A percentile compares a stretch with the other conserved stretches of the same genome.
These are phyloP conservation scores for Zele albiditarsus DNA, from an alignment of 2,888 invertebrate species.

Conservation along the genomic window DNA sequence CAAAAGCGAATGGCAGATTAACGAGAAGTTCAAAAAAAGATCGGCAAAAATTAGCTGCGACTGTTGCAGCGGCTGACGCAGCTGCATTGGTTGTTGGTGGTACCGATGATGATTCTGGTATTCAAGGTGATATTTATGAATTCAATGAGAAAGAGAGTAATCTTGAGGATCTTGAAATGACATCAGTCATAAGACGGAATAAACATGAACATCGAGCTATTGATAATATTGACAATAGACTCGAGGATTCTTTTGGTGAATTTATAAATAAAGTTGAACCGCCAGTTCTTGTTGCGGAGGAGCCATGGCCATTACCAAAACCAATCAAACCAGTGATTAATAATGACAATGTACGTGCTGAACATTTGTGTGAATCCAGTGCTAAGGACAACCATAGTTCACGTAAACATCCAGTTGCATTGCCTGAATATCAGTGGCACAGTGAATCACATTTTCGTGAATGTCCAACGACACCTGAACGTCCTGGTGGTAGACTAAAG, in stretches of 20 bases:
- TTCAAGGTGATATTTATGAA: slow-evolving; percentile 75
- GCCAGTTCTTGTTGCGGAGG: slow-evolving; percentile 60
- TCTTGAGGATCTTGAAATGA: slow-evolving; percentile 62
- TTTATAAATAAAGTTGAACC: slow-evolving; percentile 60
- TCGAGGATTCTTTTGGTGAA: slow-evolving; percentile 56
- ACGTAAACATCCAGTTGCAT: slow-evolving; percentile 24
- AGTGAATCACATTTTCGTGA: slow-evolving; percentile 51
- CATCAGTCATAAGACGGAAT: slow-evolving; percentile 64
- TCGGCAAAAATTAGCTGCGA: slow-evolving; percentile 45
- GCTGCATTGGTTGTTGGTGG: slow-evolving; percentile 58
- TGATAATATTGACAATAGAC: slow-evolving; percentile 55
- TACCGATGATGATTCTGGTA: slow-evolving; percentile 71
- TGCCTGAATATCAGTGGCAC: slow-evolving; percentile 58
- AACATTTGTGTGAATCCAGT: slow-evolving; percentile 45
- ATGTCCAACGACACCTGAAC: slow-evolving; percentile 76
- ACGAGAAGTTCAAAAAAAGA: slow-evolving; percentile 66
- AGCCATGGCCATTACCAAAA: slow-evolving; percentile 59
- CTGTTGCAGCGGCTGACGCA: neutral
- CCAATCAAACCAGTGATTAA: slow-evolving; percentile 22
- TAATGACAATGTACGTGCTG: slow-evolving; percentile 30
- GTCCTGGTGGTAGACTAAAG: slow-evolving; percentile 78
- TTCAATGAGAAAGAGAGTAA: slow-evolving; percentile 74
- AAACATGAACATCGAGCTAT: slow-evolving; percentile 60
- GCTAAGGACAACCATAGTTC: slow-evolving; percentile 12
- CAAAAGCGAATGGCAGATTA: slow-evolving; percentile 60